Percentiles rank a stretch among this genome's conserved stretches.
Conservation (phyloP, 2,888 invertebrate genomes). For the Craniophora ligustri region DNA sequence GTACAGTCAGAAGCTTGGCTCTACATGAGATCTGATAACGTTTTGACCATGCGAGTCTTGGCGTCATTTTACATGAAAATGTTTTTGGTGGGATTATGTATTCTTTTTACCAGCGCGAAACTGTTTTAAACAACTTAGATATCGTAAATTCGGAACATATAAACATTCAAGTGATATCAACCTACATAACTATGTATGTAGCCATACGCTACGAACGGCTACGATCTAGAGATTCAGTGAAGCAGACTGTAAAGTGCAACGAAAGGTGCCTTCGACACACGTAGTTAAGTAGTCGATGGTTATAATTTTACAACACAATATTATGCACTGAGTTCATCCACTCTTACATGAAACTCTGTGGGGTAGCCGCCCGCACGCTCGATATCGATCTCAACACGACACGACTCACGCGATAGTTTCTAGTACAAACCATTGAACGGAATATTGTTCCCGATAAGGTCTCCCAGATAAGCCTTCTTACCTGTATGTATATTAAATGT, state of each 20-base stretch:
- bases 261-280: slow-evolving; percentile 11
- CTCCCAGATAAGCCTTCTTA: slow-evolving; percentile 48
- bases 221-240: slow-evolving; percentile 27
- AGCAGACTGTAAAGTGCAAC: slow-evolving; percentile 38
- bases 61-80: too few species aligned
- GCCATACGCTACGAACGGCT: background rate
- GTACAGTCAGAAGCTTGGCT: too few species aligned
- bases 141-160: slow-evolving; percentile 1
- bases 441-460: slow-evolving; percentile 61
- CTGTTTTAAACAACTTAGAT: too few species aligned
- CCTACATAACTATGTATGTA: background rate
- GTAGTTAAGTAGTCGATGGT: background rate
- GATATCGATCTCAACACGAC: slow-evolving; percentile 71
- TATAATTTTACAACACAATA: slow-evolving; percentile 32
- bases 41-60: too few species aligned
- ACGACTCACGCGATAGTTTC: slow-evolving; percentile 71
- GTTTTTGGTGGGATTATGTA: too few species aligned
- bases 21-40: too few species aligned
- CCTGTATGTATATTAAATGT: slow-evolving; percentile 10
- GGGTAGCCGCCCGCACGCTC: slow-evolving; percentile 72
- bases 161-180: background rate
- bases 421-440: slow-evolving; percentile 51
- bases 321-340: slow-evolving; percentile 53
- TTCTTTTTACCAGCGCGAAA: too few species aligned
- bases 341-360: slow-evolving; percentile 53